Percentiles rank a stretch among this genome's conserved stretches.
phyloP scores from a whole-genome alignment of 2,888 invertebrate species.

The Morinoia aosen region DNA sequence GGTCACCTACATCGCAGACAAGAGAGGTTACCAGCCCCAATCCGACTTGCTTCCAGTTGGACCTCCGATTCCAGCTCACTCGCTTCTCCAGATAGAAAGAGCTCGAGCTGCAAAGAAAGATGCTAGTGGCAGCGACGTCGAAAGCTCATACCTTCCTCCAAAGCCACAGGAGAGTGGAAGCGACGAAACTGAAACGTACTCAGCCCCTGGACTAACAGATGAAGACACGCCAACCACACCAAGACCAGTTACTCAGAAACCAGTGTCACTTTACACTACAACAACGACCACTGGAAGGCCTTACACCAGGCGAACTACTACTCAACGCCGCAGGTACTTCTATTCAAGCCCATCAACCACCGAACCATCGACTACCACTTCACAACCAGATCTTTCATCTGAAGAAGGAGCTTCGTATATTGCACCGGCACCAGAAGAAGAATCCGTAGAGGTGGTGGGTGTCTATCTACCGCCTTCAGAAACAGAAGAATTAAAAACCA shows the following conservation, averaged over 20 bases:
- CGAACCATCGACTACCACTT: neutral
- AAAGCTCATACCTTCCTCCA: constrained; percentile 16
- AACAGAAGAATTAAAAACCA: neutral
- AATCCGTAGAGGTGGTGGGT: neutral
- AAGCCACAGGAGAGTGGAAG: neutral
- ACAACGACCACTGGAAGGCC: neutral
- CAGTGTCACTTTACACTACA: neutral
- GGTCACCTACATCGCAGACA: constrained; percentile 47
- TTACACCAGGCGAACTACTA: neutral
- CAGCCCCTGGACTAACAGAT: neutral
- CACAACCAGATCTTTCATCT: neutral
- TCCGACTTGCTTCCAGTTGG: constrained; percentile 51
- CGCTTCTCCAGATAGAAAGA: constrained; percentile 44
- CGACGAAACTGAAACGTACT: neutral
- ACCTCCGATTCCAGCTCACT: constrained; percentile 36
- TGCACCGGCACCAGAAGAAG: neutral
- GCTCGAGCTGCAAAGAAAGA: neutral
- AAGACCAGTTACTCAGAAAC: neutral
- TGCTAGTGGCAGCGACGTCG: neutral
- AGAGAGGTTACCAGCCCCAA: constrained; percentile 49
- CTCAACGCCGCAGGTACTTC: neutral
- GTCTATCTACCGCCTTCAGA: neutral
- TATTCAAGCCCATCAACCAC: neutral
- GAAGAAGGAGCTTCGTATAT: neutral
- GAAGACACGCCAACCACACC: neutral